Conservation (phyloP, 2,797 vertebrate species). For the Graptemys geographica region DNA sequence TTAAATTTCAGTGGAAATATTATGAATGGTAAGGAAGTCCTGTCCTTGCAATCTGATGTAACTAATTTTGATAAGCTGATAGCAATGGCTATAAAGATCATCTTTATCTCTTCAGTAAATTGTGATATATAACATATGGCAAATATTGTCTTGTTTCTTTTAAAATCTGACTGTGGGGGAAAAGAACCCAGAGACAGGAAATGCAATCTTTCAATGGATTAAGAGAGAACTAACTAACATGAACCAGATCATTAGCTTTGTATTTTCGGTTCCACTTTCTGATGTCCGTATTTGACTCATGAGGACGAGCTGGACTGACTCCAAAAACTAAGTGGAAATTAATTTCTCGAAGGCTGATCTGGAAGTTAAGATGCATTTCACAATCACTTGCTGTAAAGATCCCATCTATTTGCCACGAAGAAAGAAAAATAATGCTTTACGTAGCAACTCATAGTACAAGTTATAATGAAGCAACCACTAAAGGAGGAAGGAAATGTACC, state of each 20-base stretch:
- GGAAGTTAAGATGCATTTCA: conserved; percentile 66
- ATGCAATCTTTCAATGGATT: conserved; percentile 77
- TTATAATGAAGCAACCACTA: conserved; percentile 6
- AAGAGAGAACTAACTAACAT: conserved; percentile 76
- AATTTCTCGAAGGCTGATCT: conserved; percentile 75
- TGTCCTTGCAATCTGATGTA: conserved; percentile 67
- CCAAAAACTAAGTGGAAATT: conserved; percentile 76
- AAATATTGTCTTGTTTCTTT: conserved; percentile 74
- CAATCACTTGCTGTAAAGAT: conserved; percentile 53
- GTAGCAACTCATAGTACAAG: conserved; percentile 20
- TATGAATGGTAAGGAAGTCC: not conserved
- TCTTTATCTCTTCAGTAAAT: conserved; percentile 66
- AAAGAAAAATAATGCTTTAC: conserved; percentile 53
- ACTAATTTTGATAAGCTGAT: conserved; percentile 72
- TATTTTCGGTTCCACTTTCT: conserved; percentile 75
- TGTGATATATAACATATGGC: conserved; percentile 67
- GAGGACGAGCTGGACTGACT: conserved; percentile 57
- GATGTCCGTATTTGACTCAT: conserved; percentile 68
- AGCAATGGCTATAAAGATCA: conserved; percentile 60
- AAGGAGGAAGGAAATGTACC: not conserved
- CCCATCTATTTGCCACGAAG: conserved; percentile 53
- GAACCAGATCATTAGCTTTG: conserved; percentile 76
- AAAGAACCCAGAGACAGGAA: conserved; percentile 53
- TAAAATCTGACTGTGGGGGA: conserved; percentile 54
- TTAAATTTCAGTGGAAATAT: conserved; percentile 37